phyloP scores from a whole-genome alignment of 1,140 invertebrate genomes.

The Belonocnema kinseyi region DNA sequence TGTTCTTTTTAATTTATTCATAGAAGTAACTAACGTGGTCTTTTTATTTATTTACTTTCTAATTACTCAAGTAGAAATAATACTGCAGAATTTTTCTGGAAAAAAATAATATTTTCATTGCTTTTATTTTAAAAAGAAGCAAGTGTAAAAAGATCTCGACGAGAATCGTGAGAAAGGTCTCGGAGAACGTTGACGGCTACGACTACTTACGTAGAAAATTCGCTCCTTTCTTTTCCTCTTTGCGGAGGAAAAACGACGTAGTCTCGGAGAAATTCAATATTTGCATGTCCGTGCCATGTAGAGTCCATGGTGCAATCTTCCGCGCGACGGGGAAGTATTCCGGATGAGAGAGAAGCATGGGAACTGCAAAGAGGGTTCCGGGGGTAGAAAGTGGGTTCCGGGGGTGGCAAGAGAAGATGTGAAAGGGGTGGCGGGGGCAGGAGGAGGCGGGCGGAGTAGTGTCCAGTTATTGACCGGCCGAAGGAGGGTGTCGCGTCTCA shows the following conservation, averaged over 20 bases:
- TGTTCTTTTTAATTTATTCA: too few relatives aligned
- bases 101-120: too few relatives aligned
- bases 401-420: constrained; percentile 22
- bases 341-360: background rate
- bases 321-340: constrained; percentile 4
- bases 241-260: background rate
- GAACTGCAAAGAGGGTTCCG: background rate
- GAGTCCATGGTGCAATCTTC: constrained; percentile 25
- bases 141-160: too few relatives aligned
- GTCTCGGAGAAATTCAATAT: constrained; percentile 23
- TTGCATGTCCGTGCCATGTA: constrained; percentile 27
- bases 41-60: too few relatives aligned
- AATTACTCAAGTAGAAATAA: too few relatives aligned
- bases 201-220: background rate
- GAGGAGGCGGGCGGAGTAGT: background rate
- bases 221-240: background rate
- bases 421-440: background rate
- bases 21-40: too few relatives aligned
- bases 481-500: constrained; percentile 33
- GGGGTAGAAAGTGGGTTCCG: background rate
- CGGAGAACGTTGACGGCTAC: too few relatives aligned
- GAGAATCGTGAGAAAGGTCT: too few relatives aligned
- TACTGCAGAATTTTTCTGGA: too few relatives aligned
- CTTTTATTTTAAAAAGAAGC: too few relatives aligned
- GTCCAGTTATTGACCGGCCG: constrained; percentile 28